phyloP scores from a whole-genome alignment of 2,113 vertebrate species.

The Loxodonta africana region DNA sequence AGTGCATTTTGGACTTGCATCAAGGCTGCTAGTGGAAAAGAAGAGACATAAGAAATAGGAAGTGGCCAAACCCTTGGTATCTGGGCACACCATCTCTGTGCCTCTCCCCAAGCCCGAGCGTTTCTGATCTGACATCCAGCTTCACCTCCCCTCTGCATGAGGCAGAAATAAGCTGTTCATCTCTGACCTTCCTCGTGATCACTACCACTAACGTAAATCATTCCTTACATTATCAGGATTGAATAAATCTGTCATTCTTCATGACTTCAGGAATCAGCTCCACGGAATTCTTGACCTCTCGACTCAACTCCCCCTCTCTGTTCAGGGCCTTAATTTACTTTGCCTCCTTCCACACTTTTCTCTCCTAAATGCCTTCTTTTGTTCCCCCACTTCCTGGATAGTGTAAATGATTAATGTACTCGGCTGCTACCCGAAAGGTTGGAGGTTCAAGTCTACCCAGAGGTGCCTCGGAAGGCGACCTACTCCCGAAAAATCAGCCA shows the following conservation, averaged over 20 bases:
- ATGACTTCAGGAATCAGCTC: not conserved
- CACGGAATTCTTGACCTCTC: not conserved
- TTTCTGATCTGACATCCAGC: not conserved
- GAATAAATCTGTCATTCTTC: not conserved
- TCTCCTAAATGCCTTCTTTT: not conserved
- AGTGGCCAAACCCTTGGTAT: fast-evolving
- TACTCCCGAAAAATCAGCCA: too few relatives aligned
- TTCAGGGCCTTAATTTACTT: not conserved
- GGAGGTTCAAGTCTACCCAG: too few relatives aligned
- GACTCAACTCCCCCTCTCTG: not conserved
- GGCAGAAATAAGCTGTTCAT: not conserved
- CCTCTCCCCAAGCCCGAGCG: not conserved
- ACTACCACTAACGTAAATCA: not conserved
- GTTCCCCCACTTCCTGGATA: not conserved
- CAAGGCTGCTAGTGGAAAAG: not conserved
- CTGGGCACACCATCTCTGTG: not conserved
- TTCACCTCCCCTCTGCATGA: not conserved
- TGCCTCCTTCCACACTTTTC: not conserved
- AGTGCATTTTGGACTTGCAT: not conserved
- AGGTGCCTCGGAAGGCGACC: too few relatives aligned
- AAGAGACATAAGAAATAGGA: not conserved
- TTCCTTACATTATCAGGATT: not conserved
- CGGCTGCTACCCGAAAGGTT: too few relatives aligned
- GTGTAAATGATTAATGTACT: too few relatives aligned
- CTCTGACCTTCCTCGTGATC: not conserved